These are phyloP conservation scores for Eurosta solidaginis DNA, from an alignment of 1,140 invertebrate species.

Conservation along the genomic window DNA sequence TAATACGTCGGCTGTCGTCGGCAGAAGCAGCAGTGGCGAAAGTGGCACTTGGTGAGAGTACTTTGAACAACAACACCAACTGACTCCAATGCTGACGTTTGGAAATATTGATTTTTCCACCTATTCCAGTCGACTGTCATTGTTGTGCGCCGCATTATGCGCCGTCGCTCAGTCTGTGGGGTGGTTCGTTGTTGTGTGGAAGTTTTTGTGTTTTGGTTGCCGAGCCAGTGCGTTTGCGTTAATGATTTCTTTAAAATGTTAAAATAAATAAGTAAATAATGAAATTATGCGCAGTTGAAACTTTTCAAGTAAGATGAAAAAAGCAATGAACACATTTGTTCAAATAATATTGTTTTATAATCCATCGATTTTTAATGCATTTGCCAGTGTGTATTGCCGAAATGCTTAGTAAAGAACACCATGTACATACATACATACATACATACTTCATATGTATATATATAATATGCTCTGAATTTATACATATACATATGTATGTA, in stretches of 20 bases:
- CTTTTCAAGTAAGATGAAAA: not conserved
- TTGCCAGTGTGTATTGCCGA: not conserved
- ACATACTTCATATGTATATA: not conserved
- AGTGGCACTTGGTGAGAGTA: too few relatives aligned
- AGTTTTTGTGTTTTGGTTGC: slow-evolving; percentile 34
- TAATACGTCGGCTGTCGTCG: not conserved
- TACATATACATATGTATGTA: not conserved
- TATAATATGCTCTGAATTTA: not conserved
- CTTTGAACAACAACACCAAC: not conserved
- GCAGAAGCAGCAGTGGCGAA: not conserved
- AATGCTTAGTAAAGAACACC: not conserved
- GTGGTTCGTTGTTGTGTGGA: slow-evolving; percentile 49
- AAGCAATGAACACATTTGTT: not conserved
- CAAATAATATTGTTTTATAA: not conserved
- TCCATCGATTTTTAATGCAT: not conserved
- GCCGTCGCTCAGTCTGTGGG: slow-evolving; percentile 50
- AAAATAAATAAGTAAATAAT: slow-evolving; percentile 1
- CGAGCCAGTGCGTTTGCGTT: slow-evolving; percentile 34
- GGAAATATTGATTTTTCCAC: slow-evolving; percentile 57
- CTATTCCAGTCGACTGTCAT: not conserved
- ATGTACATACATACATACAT: not conserved
- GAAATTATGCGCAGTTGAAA: not conserved
- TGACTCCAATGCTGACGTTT: slow-evolving; percentile 43
- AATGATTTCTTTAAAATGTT: slow-evolving; percentile 28
- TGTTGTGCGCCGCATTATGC: slow-evolving; percentile 42